These are phyloP conservation scores for Cygnus buccinator DNA, from an alignment of 2,113 vertebrate species.

Conservation along the genomic window DNA sequence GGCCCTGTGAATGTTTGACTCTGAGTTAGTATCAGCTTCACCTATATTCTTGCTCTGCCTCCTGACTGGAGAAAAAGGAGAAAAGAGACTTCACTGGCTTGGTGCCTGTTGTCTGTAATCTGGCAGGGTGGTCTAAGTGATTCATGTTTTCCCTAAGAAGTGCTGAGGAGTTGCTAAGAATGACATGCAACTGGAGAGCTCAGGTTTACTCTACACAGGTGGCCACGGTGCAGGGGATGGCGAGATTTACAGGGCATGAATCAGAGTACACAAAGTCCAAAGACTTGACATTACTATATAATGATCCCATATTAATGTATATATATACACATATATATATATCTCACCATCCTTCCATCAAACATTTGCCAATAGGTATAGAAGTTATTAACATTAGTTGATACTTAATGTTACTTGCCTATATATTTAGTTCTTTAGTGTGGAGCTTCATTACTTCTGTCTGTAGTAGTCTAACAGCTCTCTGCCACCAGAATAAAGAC, in stretches of 20 bases:
- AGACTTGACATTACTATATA: not conserved
- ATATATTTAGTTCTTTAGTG: not conserved
- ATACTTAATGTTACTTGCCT: not conserved
- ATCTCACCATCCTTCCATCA: not conserved
- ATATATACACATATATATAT: too few relatives aligned
- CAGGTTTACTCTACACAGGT: not conserved
- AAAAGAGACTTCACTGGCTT: not conserved
- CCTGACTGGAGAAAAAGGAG: not conserved
- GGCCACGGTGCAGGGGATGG: accelerated
- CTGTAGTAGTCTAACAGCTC: not conserved
- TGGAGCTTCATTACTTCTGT: not conserved
- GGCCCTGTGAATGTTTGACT: not conserved
- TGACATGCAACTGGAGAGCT: not conserved
- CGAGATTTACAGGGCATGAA: not conserved
- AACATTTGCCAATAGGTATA: not conserved
- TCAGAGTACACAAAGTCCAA: not conserved
- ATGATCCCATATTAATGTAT: not conserved
- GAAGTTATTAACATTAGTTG: not conserved
- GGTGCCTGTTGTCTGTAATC: not conserved
- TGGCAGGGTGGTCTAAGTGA: not conserved
- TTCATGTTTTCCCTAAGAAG: not conserved
- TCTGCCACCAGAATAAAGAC: not conserved
- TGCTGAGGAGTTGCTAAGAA: not conserved
- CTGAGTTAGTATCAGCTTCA: not conserved
- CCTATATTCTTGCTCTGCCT: not conserved